Evolutionary conservation across 2,888 invertebrate genomes (phyloP).

Genomic region (Thymelicus lineola): DNA sequence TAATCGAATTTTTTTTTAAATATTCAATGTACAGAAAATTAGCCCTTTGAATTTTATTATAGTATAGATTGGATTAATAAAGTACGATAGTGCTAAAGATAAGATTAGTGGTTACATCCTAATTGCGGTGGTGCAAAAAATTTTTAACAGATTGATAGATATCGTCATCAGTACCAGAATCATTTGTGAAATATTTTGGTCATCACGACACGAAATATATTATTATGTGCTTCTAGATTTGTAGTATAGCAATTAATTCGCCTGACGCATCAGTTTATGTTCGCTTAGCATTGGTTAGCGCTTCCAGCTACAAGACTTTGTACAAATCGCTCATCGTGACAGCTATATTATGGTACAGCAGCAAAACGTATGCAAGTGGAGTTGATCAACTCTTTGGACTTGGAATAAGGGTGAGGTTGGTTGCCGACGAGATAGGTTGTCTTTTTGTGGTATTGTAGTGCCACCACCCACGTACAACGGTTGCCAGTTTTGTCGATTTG

Average conservation of each 20-base stretch:
- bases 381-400: conserved; percentile 20
- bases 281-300: conserved; percentile 37
- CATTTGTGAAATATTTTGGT: background rate
- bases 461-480: conserved; percentile 69
- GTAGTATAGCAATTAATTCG: conserved; percentile 40
- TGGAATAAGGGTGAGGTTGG: conserved; percentile 39
- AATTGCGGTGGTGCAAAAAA: too few relatives aligned
- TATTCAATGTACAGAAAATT: too few relatives aligned
- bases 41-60: too few relatives aligned
- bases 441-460: conserved; percentile 38
- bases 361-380: background rate
- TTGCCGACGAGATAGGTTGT: conserved; percentile 3
- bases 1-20: too few relatives aligned
- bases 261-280: conserved; percentile 42
- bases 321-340: conserved; percentile 44
- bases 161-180: too few relatives aligned
- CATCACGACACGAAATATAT: background rate
- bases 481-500: conserved; percentile 71
- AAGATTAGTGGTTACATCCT: too few relatives aligned
- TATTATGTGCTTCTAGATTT: background rate
- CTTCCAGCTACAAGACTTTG: conserved; percentile 41
- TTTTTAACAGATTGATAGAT: too few relatives aligned
- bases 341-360: conserved; percentile 34
- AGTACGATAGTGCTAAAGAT: too few relatives aligned
- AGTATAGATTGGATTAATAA: too few relatives aligned